phyloP scores from a whole-genome alignment of 2,888 invertebrate genomes.

The Caenorhabditis sp. region DNA sequence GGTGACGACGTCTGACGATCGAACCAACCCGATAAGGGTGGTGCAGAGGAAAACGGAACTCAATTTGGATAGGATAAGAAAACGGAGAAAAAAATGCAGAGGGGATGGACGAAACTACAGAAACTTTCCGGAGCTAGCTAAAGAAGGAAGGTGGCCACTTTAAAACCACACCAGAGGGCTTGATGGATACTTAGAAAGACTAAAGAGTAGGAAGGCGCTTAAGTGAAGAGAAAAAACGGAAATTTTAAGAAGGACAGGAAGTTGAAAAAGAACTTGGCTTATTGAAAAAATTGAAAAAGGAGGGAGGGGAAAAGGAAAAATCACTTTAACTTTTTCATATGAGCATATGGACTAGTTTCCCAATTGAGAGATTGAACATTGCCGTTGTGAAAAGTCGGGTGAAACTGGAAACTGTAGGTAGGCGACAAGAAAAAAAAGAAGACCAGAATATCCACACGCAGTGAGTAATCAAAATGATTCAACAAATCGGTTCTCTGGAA shows the following conservation, averaged over 20 bases:
- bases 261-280: background rate
- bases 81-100: too few relatives aligned
- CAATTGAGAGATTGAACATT: too few relatives aligned
- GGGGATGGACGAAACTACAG: too few relatives aligned
- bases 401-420: too few relatives aligned
- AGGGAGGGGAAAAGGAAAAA: too few relatives aligned
- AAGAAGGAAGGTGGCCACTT: slow-evolving; percentile 5
- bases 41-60: background rate
- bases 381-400: too few relatives aligned
- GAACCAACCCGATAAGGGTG: background rate
- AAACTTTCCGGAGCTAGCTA: background rate
- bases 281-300: too few relatives aligned
- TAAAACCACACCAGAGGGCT: background rate
- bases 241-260: background rate
- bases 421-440: background rate
- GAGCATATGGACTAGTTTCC: too few relatives aligned
- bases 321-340: too few relatives aligned
- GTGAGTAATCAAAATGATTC: too few relatives aligned
- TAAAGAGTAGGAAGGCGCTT: background rate
- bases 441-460: too few relatives aligned
- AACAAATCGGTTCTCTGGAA: too few relatives aligned
- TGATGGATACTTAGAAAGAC: background rate
- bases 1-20: background rate
- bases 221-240: background rate
- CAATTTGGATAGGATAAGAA: background rate